These are phyloP conservation scores for Hydropotes inermis DNA, from an alignment of 2,113 vertebrate genomes.

Conservation along the genomic window DNA sequence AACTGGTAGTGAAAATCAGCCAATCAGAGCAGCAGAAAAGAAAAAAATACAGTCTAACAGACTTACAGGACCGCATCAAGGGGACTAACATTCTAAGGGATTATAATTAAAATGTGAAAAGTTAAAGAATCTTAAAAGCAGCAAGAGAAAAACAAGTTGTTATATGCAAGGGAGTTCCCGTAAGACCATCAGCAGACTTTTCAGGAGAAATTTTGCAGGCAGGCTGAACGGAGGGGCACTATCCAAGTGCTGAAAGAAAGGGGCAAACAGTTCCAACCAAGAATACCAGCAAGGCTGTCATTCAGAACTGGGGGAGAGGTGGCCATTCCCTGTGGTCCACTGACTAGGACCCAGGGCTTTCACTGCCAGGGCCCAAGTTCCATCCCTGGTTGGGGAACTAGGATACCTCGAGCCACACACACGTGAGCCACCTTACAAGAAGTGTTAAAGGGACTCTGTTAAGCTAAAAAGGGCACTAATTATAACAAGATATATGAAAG, in stretches of 20 bases:
- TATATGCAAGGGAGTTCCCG: not conserved
- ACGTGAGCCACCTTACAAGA: not conserved
- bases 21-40: not conserved
- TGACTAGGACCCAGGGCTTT: not conserved
- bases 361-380: not conserved
- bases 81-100: not conserved
- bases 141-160: not conserved
- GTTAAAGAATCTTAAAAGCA: not conserved
- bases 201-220: not conserved
- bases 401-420: not conserved
- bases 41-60: not conserved
- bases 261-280: not conserved
- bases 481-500: not conserved
- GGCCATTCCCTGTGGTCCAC: not conserved
- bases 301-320: not conserved
- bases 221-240: not conserved
- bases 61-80: not conserved
- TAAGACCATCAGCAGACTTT: not conserved
- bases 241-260: not conserved
- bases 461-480: not conserved
- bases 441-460: not conserved
- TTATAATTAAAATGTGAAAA: not conserved
- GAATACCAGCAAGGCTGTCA: not conserved
- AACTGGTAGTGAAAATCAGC: not conserved
- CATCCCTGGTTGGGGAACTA: not conserved